Evolutionary conservation across 2,888 invertebrate species (phyloP).

Genomic region (Neoascia interrupta): DNA sequence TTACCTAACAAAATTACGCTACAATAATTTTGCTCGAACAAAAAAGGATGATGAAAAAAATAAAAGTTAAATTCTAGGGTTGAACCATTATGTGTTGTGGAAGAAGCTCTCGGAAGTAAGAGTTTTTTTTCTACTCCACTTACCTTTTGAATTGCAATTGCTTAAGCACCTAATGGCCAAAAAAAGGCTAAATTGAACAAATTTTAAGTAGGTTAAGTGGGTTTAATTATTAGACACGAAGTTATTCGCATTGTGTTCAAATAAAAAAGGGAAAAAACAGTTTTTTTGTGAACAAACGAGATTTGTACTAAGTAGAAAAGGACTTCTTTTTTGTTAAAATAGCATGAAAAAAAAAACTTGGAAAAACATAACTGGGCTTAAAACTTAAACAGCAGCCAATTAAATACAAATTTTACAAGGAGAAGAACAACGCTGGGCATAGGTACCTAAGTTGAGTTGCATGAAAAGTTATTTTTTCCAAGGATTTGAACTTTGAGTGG

Average conservation of each 20-base stretch:
- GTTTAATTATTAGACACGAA: constrained; percentile 22
- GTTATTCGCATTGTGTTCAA: background rate
- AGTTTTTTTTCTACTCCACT: constrained; percentile 50
- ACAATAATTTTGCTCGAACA: constrained; percentile 44
- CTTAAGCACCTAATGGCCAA: constrained; percentile 47
- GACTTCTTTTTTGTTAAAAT: no score
- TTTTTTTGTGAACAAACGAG: constrained; percentile 16
- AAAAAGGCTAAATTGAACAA: no score
- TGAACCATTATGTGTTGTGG: constrained; percentile 43
- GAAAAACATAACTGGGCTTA: no score
- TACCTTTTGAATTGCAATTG: constrained; percentile 48
- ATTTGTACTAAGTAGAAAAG: constrained; percentile 68
- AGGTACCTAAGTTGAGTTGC: no score
- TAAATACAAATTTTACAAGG: no score
- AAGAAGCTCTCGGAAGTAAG: constrained; percentile 17
- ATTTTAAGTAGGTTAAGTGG: constrained; percentile 42
- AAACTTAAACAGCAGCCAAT: no score
- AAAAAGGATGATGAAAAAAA: background rate
- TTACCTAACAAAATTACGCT: constrained; percentile 45
- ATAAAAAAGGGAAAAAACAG: no score
- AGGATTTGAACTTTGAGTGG: no score
- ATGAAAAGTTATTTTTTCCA: no score
- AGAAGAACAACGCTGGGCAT: no score
- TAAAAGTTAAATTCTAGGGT: constrained; percentile 27
- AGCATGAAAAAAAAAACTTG: no score